Percentiles rank a stretch among this genome's conserved stretches.
phyloP scores from a whole-genome alignment of 92 coral and sea anemone genomes.

The Porites rus region DNA sequence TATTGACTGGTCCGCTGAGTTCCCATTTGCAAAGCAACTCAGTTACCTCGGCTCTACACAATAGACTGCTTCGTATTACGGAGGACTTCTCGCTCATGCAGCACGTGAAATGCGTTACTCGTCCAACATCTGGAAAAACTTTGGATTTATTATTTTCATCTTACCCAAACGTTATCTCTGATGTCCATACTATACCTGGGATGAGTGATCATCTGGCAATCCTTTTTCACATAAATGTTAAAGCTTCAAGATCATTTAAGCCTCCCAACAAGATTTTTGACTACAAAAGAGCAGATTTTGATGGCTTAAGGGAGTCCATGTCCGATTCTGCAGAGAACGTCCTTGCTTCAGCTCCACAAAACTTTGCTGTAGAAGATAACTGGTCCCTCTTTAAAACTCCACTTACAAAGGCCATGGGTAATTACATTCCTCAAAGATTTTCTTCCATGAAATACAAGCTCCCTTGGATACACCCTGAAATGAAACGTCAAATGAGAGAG shows the following conservation, averaged over 20 bases:
- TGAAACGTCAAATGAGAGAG: slow-evolving; percentile 72
- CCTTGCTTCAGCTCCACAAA: slow-evolving; percentile 49
- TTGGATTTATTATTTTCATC: no score
- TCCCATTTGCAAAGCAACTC: slow-evolving; percentile 16
- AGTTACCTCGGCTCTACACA: no score
- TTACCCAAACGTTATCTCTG: slow-evolving; percentile 1
- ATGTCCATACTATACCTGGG: slow-evolving; percentile 18
- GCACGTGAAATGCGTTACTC: no score
- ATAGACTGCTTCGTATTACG: no score
- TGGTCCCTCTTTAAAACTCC: slow-evolving; percentile 9
- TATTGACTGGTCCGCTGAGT: slow-evolving; percentile 52
- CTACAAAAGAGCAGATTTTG: slow-evolving; percentile 51
- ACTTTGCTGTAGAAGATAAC: slow-evolving; percentile 45
- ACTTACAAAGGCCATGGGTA: slow-evolving; percentile 15
- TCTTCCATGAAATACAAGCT: slow-evolving; percentile 42
- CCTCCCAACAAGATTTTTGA: slow-evolving; percentile 32
- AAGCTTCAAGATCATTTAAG: not conserved
- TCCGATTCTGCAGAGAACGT: slow-evolving; percentile 33
- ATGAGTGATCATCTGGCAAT: slow-evolving; percentile 55
- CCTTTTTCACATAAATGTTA: slow-evolving; percentile 34
- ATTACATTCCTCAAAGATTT: slow-evolving; percentile 35
- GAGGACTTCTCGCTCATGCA: no score
- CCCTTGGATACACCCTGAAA: slow-evolving; percentile 57
- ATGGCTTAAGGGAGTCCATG: slow-evolving; percentile 34
- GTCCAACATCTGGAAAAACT: no score